phyloP scores from a whole-genome alignment of 1,140 invertebrate genomes.

The Telenomus remus region DNA sequence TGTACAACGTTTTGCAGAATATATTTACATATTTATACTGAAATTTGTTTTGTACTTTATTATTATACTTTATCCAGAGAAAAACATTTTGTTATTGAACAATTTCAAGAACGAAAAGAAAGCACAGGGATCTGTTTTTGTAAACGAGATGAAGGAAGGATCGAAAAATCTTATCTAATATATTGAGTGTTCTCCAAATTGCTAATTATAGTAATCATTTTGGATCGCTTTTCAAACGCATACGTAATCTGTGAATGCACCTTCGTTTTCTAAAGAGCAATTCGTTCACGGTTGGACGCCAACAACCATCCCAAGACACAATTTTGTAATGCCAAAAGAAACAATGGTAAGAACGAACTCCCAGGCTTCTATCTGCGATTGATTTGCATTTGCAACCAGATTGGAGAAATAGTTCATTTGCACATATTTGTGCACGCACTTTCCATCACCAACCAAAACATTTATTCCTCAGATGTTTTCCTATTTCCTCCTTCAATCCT shows the following conservation, averaged over 20 bases:
- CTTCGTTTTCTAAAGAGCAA: slow-evolving; percentile 45
- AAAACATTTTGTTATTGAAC: no score
- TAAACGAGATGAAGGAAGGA: no score
- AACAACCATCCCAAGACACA: slow-evolving; percentile 44
- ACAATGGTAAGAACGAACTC: slow-evolving; percentile 48
- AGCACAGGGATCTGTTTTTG: no score
- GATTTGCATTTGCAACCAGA: slow-evolving; percentile 24
- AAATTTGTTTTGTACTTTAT: no score
- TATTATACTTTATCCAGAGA: no score
- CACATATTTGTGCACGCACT: not conserved
- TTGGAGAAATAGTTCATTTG: slow-evolving; percentile 22
- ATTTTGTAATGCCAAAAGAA: slow-evolving; percentile 48
- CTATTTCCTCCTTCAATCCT: no score
- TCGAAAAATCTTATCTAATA: no score
- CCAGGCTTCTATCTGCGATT: slow-evolving; percentile 18
- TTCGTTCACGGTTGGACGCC: slow-evolving; percentile 45
- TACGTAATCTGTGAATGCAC: slow-evolving; percentile 41
- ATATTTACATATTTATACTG: no score
- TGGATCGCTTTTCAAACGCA: slow-evolving; percentile 34
- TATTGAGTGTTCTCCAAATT: slow-evolving; percentile 35
- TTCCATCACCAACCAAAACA: slow-evolving; percentile 3
- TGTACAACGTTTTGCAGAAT: no score
- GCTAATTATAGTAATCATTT: slow-evolving; percentile 43
- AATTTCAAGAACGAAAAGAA: no score
- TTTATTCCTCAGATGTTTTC: slow-evolving; percentile 1